phyloP scores from a whole-genome alignment of 2,888 invertebrate species.

The Achlya flavicornis region DNA sequence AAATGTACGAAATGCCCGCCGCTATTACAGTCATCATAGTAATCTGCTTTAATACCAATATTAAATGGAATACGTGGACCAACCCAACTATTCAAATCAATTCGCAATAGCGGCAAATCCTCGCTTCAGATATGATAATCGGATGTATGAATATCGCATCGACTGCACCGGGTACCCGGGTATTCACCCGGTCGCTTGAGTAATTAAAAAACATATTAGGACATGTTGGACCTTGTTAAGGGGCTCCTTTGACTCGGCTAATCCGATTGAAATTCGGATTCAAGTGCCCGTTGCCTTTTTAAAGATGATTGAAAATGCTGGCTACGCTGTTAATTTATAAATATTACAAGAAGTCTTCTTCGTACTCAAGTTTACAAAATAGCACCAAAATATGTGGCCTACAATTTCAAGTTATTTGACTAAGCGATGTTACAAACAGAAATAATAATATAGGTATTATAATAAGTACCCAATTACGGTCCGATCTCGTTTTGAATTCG shows the following conservation, averaged over 20 bases:
- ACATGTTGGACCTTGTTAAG: conserved; percentile 31
- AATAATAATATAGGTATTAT: background rate
- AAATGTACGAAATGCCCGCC: conserved; percentile 26
- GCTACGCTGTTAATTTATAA: conserved; percentile 24
- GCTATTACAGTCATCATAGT: conserved; percentile 39
- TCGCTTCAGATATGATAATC: conserved; percentile 55
- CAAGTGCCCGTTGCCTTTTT: conserved; percentile 51
- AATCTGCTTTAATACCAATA: conserved; percentile 60
- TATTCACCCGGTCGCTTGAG: conserved; percentile 32
- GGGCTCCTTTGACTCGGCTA: conserved; percentile 48
- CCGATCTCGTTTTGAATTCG: conserved; percentile 43
- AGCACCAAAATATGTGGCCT: background rate
- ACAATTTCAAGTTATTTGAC: background rate
- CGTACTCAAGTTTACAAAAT: background rate
- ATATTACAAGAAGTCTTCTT: background rate
- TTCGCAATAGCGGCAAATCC: conserved; percentile 54
- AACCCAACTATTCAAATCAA: conserved; percentile 56
- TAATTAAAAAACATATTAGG: conserved; percentile 77
- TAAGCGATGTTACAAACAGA: background rate
- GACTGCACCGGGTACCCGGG: conserved; percentile 12
- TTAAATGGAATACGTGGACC: conserved; percentile 44
- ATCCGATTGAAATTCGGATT: conserved; percentile 55
- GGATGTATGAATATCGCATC: conserved; percentile 42
- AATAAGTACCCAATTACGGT: conserved; percentile 29
- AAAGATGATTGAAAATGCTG: conserved; percentile 53